A percentile compares a stretch with the other conserved stretches of the same genome.
Evolutionary conservation across 2,888 invertebrate genomes (phyloP).

Genomic region (Crossocerus cetratus): DNA sequence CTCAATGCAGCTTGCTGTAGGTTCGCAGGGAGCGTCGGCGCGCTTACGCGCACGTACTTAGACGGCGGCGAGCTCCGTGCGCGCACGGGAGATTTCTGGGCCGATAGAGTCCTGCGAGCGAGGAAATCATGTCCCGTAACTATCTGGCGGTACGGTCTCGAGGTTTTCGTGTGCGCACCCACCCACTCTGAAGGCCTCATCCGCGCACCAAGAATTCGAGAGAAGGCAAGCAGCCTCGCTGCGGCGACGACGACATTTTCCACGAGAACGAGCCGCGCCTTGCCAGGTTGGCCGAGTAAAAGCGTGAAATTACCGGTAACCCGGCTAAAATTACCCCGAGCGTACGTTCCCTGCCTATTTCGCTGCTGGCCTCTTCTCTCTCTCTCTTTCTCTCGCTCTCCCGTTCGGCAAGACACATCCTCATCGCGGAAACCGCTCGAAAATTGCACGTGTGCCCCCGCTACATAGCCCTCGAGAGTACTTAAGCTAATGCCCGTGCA

Average conservation of each 20-base stretch:
- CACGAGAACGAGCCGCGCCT: conserved; percentile 62
- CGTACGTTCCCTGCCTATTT: neutral
- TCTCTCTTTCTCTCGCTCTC: conserved; percentile 10
- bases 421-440: conserved; percentile 56
- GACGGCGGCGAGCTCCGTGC: conserved; percentile 30
- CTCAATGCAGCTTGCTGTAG: conserved; percentile 27
- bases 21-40: conserved; percentile 24
- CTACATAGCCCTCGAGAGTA: conserved; percentile 51
- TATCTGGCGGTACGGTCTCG: conserved; percentile 65
- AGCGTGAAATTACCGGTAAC: conserved; percentile 71
- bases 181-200: conserved; percentile 45
- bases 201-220: conserved; percentile 25
- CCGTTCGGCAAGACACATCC: conserved; percentile 41
- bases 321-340: conserved; percentile 60
- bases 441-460: conserved; percentile 65
- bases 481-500: conserved; percentile 56
- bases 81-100: conserved; percentile 56
- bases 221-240: conserved; percentile 32
- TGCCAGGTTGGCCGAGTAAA: conserved; percentile 66
- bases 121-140: conserved; percentile 71
- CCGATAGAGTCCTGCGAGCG: conserved; percentile 63
- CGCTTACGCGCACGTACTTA: conserved; percentile 32
- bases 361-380: conserved; percentile 9
- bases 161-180: conserved; percentile 58
- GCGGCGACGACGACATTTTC: conserved; percentile 67